Percentiles rank a stretch among this genome's conserved stretches.
These are phyloP conservation scores for Galeopsomyia nigrocyanea DNA, from an alignment of 2,888 invertebrate species.

Conservation along the genomic window DNA sequence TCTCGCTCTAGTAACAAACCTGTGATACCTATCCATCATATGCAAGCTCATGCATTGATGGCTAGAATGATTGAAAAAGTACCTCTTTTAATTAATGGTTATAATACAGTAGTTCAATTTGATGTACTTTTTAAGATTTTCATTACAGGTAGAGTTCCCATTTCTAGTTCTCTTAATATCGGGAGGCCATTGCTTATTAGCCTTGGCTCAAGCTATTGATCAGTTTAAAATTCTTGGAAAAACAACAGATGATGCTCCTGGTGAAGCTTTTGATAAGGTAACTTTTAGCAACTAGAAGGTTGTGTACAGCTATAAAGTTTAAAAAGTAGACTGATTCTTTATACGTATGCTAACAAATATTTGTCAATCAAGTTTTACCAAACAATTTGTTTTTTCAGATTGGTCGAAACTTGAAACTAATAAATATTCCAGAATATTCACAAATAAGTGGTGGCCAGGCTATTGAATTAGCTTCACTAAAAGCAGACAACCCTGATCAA, in stretches of 20 bases:
- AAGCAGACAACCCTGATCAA: slow-evolving; percentile 74
- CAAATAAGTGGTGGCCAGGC: slow-evolving; percentile 86
- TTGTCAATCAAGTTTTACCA: neutral
- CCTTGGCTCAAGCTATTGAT: slow-evolving; percentile 80
- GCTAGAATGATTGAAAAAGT: slow-evolving; percentile 81
- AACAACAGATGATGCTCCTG: slow-evolving; percentile 88
- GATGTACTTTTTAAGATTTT: neutral
- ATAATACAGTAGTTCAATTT: neutral
- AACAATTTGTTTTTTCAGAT: slow-evolving; percentile 69
- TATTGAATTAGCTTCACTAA: slow-evolving; percentile 84
- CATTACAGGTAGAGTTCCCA: slow-evolving; percentile 80
- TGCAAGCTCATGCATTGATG: slow-evolving; percentile 98
- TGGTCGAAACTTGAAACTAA: slow-evolving; percentile 86
- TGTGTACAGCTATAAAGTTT: neutral
- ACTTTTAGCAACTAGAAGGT: neutral
- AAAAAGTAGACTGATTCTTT: slow-evolving; percentile 21
- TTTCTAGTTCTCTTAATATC: slow-evolving; percentile 91
- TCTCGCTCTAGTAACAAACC: slow-evolving; percentile 79
- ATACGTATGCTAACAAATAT: neutral
- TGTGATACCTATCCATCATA: slow-evolving; percentile 96
- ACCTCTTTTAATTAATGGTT: slow-evolving; percentile 39
- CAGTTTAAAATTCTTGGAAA: slow-evolving; percentile 86
- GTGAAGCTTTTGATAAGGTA: slow-evolving; percentile 94
- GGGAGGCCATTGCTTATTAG: slow-evolving; percentile 91
- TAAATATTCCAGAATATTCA: slow-evolving; percentile 81